A percentile compares a stretch with the other conserved stretches of the same genome.
These are phyloP conservation scores for Odontothrips loti DNA, from an alignment of 2,888 invertebrate genomes.

Conservation along the genomic window DNA sequence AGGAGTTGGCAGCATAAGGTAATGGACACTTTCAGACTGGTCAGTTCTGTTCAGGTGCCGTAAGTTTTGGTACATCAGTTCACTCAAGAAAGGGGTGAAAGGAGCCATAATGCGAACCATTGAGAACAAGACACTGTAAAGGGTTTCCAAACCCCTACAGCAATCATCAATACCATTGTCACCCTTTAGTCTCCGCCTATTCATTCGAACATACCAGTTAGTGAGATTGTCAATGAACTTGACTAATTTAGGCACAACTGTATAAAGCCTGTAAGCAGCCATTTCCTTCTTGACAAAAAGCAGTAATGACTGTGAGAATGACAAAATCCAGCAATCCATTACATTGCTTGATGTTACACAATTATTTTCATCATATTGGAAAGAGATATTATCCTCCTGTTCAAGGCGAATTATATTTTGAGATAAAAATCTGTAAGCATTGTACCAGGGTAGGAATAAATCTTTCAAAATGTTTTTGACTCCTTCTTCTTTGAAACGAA, in stretches of 20 bases:
- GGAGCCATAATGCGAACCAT: conserved; percentile 95
- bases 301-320: conserved; percentile 90
- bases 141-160: conserved; percentile 75
- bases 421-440: conserved; percentile 86
- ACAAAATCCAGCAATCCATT: conserved; percentile 97
- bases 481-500: conserved; percentile 95
- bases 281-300: conserved; percentile 87
- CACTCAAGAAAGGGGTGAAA: conserved; percentile 94
- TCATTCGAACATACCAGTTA: conserved; percentile 98
- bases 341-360: conserved; percentile 58
- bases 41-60: conserved; percentile 56
- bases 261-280: conserved; percentile 90
- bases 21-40: conserved; percentile 78
- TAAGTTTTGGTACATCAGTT: conserved; percentile 89
- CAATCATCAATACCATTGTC: conserved; percentile 79
- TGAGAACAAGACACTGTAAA: conserved; percentile 81
- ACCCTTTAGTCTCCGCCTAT: conserved; percentile 90
- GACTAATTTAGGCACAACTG: conserved; percentile 87
- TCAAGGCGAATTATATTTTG: conserved; percentile 83
- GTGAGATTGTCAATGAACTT: conserved; percentile 97
- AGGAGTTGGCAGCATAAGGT: conserved; percentile 71
- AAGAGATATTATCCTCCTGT: conserved; percentile 47
- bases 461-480: conserved; percentile 95
- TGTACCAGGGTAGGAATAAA: conserved; percentile 96
- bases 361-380: conserved; percentile 45